phyloP scores from a whole-genome alignment of 2,797 vertebrate genomes.

The Micropoecilia bifurca region DNA sequence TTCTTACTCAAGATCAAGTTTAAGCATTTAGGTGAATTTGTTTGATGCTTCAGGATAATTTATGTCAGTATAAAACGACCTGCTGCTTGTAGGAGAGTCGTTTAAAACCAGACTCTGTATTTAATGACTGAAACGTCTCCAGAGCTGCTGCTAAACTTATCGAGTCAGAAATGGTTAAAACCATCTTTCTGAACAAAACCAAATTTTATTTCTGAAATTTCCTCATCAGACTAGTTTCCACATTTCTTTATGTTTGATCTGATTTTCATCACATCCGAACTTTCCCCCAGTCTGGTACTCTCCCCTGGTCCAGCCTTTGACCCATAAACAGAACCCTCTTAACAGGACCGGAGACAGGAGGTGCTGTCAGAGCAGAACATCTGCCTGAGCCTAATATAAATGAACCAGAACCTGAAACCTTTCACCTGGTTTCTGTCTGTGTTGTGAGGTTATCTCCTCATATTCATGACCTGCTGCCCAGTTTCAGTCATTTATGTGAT shows the following conservation, averaged over 20 bases:
- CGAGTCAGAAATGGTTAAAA: neutral
- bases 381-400: neutral
- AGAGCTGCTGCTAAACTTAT: neutral
- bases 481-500: neutral
- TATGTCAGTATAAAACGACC: neutral
- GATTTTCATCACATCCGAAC: neutral
- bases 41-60: neutral
- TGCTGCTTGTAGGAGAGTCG: neutral
- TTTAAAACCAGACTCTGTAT: neutral
- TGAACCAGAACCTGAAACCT: neutral
- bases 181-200: neutral
- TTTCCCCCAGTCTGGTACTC: neutral
- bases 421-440: neutral
- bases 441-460: neutral
- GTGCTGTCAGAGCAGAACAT: neutral
- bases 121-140: neutral
- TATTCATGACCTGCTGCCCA: neutral
- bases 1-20: neutral
- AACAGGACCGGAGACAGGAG: neutral
- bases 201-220: neutral
- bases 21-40: neutral
- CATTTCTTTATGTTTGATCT: neutral
- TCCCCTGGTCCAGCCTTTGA: neutral
- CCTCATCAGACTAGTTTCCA: neutral
- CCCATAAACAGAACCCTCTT: neutral